These are phyloP conservation scores for Salvelinus sp. DNA, from an alignment of 2,113 vertebrate genomes.

Conservation along the genomic window DNA sequence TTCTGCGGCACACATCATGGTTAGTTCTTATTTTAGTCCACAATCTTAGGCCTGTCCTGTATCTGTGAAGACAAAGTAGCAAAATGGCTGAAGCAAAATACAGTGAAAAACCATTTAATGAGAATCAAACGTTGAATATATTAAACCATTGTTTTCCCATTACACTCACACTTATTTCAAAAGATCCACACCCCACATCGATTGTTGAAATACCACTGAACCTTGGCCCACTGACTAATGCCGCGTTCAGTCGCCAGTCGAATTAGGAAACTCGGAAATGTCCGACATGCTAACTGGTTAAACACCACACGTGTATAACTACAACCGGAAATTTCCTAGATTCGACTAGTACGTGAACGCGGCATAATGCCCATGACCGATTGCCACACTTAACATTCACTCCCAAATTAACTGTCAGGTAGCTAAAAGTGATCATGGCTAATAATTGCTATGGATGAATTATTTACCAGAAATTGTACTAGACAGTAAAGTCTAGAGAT, in stretches of 20 bases:
- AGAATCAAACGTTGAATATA: background rate
- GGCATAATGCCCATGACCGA: background rate
- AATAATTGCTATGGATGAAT: too few relatives aligned
- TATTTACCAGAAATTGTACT: too few relatives aligned
- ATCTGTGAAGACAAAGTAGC: conserved; percentile 1
- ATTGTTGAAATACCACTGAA: background rate
- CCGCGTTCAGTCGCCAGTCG: too few relatives aligned
- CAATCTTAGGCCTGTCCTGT: background rate
- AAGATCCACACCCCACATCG: too few relatives aligned
- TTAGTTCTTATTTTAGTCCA: conserved; percentile 29
- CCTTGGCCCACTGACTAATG: background rate
- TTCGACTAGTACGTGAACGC: too few relatives aligned
- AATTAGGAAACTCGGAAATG: too few relatives aligned
- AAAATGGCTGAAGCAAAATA: background rate
- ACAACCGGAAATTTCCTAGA: too few relatives aligned
- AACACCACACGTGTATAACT: too few relatives aligned
- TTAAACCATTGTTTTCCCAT: too few relatives aligned
- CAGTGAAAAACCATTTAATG: background rate
- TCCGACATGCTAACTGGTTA: too few relatives aligned
- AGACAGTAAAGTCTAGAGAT: background rate
- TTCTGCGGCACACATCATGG: conserved; percentile 42
- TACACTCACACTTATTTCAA: too few relatives aligned
- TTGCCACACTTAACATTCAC: background rate
- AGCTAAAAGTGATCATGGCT: too few relatives aligned
- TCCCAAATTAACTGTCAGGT: background rate